A percentile compares a stretch with the other conserved stretches of the same genome.
These are phyloP conservation scores for Keiferia lycopersicella DNA, from an alignment of 2,888 invertebrate genomes.

Conservation along the genomic window DNA sequence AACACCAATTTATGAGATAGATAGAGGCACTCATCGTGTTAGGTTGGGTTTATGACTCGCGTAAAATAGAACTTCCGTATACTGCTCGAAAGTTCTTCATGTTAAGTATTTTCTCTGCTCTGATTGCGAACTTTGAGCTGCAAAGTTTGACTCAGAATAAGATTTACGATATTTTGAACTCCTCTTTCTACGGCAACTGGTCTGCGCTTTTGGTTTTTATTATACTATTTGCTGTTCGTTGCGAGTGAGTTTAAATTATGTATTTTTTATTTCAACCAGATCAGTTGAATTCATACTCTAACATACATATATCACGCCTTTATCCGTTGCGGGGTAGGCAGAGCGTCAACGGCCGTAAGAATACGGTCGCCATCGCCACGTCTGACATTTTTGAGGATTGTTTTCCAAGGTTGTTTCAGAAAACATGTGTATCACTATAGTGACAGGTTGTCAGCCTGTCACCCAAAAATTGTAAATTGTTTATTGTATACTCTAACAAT, in stretches of 20 bases:
- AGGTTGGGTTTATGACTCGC: slow-evolving; percentile 17
- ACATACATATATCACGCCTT: too few species aligned
- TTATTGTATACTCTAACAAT: too few species aligned
- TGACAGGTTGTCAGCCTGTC: too few species aligned
- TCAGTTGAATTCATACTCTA: too few species aligned
- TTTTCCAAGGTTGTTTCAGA: too few species aligned
- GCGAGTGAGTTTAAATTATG: neutral
- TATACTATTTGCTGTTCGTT: neutral
- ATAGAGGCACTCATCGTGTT: slow-evolving; percentile 18
- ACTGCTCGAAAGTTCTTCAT: slow-evolving; percentile 11
- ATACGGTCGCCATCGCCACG: too few species aligned
- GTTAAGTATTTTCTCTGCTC: slow-evolving; percentile 18
- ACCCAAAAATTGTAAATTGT: too few species aligned
- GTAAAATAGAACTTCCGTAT: slow-evolving; percentile 27
- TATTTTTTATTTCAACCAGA: too few species aligned
- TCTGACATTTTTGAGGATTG: too few species aligned
- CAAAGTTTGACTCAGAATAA: slow-evolving; percentile 33
- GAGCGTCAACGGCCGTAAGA: too few species aligned
- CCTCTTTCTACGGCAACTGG: neutral
- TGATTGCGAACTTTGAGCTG: slow-evolving; percentile 15
- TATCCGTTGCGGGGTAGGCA: too few species aligned
- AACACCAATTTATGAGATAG: slow-evolving; percentile 17
- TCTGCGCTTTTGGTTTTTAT: neutral
- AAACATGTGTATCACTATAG: too few species aligned
- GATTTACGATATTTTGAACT: slow-evolving; percentile 21